Evolutionary conservation across 1,140 invertebrate genomes (phyloP).

Genomic region (Spodoptera frugiperda): DNA sequence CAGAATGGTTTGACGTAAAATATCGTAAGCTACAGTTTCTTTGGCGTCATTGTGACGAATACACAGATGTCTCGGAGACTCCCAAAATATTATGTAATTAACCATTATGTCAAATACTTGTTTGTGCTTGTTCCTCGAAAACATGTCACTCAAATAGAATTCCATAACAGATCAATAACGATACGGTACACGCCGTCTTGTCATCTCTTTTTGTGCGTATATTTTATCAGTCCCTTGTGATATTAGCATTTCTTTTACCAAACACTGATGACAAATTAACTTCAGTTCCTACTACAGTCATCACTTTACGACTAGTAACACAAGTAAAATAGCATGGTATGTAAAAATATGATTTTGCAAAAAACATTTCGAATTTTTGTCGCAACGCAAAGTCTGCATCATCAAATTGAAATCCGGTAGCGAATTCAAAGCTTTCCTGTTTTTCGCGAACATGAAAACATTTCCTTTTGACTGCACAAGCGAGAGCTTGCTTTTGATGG

Average conservation of each 20-base stretch:
- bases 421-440: conserved; percentile 19
- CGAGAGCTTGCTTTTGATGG: neutral
- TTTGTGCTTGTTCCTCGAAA: conserved; percentile 5
- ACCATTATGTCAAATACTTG: neutral
- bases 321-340: neutral
- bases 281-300: no score
- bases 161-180: neutral
- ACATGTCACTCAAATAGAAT: conserved; percentile 12
- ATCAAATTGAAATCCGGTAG: neutral
- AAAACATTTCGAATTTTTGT: neutral
- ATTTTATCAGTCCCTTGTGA: no score
- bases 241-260: no score
- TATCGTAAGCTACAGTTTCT: conserved; percentile 19
- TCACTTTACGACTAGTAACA: no score
- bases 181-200: no score
- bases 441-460: conserved; percentile 14
- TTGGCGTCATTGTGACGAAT: conserved; percentile 30
- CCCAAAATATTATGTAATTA: conserved; percentile 24
- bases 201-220: no score
- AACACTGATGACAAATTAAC: no score
- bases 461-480: conserved; percentile 2
- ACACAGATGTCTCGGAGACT: neutral
- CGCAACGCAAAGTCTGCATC: neutral
- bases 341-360: neutral
- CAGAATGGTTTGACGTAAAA: conserved; percentile 38